Base-by-base conservation (phyloP, 2,888 invertebrate genomes). In the Tridacna crocea region DNA sequence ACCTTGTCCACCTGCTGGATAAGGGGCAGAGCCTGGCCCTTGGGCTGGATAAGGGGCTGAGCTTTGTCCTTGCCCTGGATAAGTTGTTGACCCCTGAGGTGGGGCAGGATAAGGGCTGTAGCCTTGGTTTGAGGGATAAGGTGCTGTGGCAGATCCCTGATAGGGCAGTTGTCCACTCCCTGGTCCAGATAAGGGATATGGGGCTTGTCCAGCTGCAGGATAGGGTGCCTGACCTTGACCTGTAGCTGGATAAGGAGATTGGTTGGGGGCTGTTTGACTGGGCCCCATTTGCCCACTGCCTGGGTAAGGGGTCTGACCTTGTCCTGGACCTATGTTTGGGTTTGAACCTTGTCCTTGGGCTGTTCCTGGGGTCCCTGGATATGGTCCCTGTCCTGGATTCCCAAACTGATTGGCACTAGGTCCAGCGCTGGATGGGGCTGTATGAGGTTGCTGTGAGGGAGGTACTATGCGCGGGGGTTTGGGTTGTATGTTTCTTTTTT, bases 401-500 rank as follows among this genome's bases (percentile, higher is more conserved):
- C 48, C 24, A 63, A 58, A 13, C 46, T 47, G 61, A 19, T 75
- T 61, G 8, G 60, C 55, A 51, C 36, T 63, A 48, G 24, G 70
- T 51, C 55, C 68, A 72, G 27, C 58, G 26, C 66, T 63, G n/a
- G 22, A 65, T n/a, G 46, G 72, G n/a, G 74, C 26, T 17, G 55
- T 63, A 19, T 55, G 55, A 36, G 70, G 65, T 47, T 63, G 47
- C 19, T 24, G 61, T 36, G 55, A 26, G 0, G 63, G 65, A 26
- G 58, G 27, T 13, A 48, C 63, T 4, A 47, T n/a, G 61, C 81
- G 75, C n/a, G 77, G 82, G 15, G 85, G 80, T 63, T 88, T 88
- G 22, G 94, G 93, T 68, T 87, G 83, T 47, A 93, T 88, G 6
- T 89, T 88, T 10, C 88, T 79, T 46, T 88, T 89, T 86, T 94